These are phyloP conservation scores for Erpobdella octoculata DNA, from an alignment of 2,888 invertebrate species.

Conservation along the genomic window DNA sequence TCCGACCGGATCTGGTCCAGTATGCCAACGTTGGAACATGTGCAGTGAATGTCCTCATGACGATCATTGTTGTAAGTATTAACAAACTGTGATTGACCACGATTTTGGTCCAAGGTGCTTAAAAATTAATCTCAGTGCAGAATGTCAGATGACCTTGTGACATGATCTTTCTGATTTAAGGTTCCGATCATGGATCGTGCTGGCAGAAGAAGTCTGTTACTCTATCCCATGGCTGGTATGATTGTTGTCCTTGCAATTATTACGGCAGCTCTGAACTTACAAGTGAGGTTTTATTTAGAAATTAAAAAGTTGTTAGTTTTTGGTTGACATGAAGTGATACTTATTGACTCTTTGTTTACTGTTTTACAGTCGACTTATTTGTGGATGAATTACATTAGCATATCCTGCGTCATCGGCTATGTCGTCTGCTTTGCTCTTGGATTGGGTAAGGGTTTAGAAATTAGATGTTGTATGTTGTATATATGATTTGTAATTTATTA, in stretches of 20 bases:
- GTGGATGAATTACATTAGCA: constrained; percentile 49
- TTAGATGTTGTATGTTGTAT: neutral
- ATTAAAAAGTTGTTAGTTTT: neutral
- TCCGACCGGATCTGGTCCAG: constrained; percentile 74
- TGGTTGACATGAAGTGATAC: neutral
- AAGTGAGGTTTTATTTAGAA: constrained; percentile 33
- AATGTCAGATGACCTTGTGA: too few relatives aligned
- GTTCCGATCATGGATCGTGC: constrained; percentile 92
- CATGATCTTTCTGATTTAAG: too few relatives aligned
- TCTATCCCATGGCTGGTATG: constrained; percentile 75
- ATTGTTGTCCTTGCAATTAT: constrained; percentile 59
- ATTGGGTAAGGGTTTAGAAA: constrained; percentile 56
- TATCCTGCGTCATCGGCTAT: constrained; percentile 70
- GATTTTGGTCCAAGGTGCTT: too few relatives aligned
- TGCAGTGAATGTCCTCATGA: constrained; percentile 91
- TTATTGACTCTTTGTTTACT: neutral
- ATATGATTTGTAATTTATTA: neutral
- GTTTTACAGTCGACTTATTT: constrained; percentile 37
- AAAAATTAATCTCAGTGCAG: too few relatives aligned
- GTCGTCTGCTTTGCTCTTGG: constrained; percentile 84
- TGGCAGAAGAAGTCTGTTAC: constrained; percentile 80
- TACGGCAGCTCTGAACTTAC: constrained; percentile 55
- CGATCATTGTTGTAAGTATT: constrained; percentile 62
- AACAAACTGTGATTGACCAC: too few relatives aligned
- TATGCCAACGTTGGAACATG: constrained; percentile 91